phyloP scores from a whole-genome alignment of 64 coral and sea anemone species.

The Pachyseris speciosa region DNA sequence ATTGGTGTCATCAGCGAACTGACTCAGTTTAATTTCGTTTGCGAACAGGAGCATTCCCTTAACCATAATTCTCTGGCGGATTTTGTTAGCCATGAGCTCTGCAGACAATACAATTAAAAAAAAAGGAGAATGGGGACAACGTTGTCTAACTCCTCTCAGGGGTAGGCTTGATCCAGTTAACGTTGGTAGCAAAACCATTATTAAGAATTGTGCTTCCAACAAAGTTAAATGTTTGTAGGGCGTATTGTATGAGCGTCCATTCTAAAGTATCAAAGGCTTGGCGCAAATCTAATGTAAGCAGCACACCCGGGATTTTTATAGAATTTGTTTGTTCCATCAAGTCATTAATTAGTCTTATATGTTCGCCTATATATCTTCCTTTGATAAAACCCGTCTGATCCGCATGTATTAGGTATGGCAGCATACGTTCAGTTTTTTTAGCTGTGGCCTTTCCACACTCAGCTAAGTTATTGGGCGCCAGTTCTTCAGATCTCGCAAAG shows the following conservation, averaged over 20 bases:
- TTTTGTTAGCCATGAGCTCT: neutral
- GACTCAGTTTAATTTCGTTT: neutral
- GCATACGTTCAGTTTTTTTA: neutral
- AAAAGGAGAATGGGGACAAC: neutral
- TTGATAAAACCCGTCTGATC: neutral
- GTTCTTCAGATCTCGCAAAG: neutral
- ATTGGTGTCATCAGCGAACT: constrained; percentile 1
- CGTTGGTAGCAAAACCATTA: neutral
- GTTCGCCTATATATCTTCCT: neutral
- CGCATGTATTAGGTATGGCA: neutral
- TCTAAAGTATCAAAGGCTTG: constrained; percentile 38
- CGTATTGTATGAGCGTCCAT: neutral
- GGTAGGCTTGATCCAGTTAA: neutral
- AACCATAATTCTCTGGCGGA: neutral
- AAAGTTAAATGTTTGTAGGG: constrained; percentile 4
- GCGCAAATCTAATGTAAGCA: neutral
- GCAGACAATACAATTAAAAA: neutral
- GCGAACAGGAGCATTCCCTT: neutral
- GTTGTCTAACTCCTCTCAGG: constrained; percentile 22
- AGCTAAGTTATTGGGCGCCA: neutral
- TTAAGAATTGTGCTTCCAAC: constrained; percentile 25
- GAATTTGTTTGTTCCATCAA: neutral
- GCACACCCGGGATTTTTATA: neutral
- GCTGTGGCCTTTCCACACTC: neutral
- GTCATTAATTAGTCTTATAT: neutral